These are phyloP conservation scores for Neelides sp. DNA, from an alignment of 1,140 invertebrate species.

Conservation along the genomic window DNA sequence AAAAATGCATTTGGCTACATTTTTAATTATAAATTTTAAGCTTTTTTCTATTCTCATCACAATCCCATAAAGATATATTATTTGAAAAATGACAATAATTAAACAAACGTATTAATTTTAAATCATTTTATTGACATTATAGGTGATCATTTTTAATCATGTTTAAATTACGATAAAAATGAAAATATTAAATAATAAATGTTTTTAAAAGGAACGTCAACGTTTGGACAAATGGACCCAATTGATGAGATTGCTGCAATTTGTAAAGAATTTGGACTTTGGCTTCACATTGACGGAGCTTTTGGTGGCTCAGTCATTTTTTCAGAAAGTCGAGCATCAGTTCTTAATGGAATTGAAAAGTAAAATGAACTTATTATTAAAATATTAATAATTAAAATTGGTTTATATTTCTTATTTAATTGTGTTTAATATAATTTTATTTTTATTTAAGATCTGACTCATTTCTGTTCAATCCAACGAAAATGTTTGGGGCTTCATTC, in stretches of 20 bases:
- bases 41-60: no score
- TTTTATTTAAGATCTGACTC: conserved; percentile 60
- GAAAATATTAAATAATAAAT: no score
- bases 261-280: conserved; percentile 68
- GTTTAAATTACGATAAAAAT: no score
- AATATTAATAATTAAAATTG: conserved; percentile 41
- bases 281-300: conserved; percentile 91
- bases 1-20: no score
- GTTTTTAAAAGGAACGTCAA: conserved; percentile 36
- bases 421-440: background rate
- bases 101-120: no score
- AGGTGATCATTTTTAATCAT: no score
- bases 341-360: conserved; percentile 56
- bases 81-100: no score
- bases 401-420: background rate
- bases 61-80: no score
- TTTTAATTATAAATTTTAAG: no score
- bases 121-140: no score
- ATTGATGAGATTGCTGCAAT: conserved; percentile 61
- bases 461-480: conserved; percentile 86
- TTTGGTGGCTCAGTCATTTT: conserved; percentile 82
- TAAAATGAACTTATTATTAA: conserved; percentile 22
- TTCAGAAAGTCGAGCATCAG: conserved; percentile 59
- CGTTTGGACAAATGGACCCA: conserved; percentile 77
- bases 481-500: conserved; percentile 58